Evolutionary conservation across 2,797 vertebrate genomes (phyloP), one percentile per base, ranked within the genome.

Genomic region (Bradypodion ventrale): DNA sequence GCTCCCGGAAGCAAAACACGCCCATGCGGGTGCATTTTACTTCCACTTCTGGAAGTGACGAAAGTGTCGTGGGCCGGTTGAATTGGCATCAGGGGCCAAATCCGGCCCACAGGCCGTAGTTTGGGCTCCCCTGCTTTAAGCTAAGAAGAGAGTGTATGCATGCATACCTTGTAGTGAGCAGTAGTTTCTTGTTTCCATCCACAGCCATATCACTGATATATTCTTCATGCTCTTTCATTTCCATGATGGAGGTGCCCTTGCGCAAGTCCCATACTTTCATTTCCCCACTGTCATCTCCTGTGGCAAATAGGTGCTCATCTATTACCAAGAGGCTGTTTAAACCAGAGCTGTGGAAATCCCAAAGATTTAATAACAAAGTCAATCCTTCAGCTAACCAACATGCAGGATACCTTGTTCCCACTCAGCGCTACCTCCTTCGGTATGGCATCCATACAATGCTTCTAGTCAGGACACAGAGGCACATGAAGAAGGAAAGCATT

Each of bases 251-350:
- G 0, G 94, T 95, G 21, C 97, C 97, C 88, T 94, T 98, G 83
- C 98, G 97, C 94, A 98, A 95, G 79, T 99, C 98, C 98, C 98
- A 99, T 15, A 99, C 96, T 91, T 98, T 98, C 86, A 99, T 44
- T 0, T 93, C 95, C 0, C 98, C 98, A 0, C 79, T 90, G 1
- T 99, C 98, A 1, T 99, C 98, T 0, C 98, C 98, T 15, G 98
- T 99, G 29, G 97, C 98, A 82, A 99, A 91, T 27, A 98, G 21
- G 91, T 99, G 97, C 52, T 97, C 94, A 78, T 99, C 97, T 80
- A 99, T 96, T 88, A 99, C 90, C 85, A 97, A 95, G 90, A 99
- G 93, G 0, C 97, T 95, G 90, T 98, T 98, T 93, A 99, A 96
- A 27, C 98, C 96, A 0, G 94, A 94, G 1, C 93, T 97, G 89